These are phyloP conservation scores for Oplegnathus fasciatus DNA, from an alignment of 2,113 vertebrate genomes.

Conservation along the genomic window DNA sequence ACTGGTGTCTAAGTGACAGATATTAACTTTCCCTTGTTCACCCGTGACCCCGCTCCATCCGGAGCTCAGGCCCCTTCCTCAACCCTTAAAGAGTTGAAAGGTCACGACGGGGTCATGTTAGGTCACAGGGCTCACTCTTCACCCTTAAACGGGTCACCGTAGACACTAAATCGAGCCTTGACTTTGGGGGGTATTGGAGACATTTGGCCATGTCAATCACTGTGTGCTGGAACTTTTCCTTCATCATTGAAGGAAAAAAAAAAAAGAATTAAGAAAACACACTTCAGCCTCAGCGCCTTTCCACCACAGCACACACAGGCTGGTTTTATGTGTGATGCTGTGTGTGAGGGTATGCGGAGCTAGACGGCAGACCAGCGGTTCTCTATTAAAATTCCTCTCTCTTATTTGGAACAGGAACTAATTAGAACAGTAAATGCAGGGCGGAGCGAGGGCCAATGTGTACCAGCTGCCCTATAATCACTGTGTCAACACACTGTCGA, in stretches of 20 bases:
- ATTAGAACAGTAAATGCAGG: conserved; percentile 84
- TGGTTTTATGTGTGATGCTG: conserved; percentile 37
- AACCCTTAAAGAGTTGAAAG: conserved; percentile 66
- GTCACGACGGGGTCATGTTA: conserved; percentile 70
- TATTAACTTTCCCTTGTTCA: conserved; percentile 77
- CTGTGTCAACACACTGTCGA: conserved; percentile 81
- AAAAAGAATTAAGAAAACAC: conserved; percentile 38
- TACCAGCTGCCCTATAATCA: conserved; percentile 83
- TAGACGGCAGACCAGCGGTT: conserved; percentile 72
- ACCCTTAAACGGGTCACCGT: conserved; percentile 47
- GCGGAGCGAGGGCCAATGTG: conserved; percentile 78
- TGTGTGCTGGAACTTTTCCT: conserved; percentile 11
- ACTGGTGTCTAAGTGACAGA: conserved; percentile 68
- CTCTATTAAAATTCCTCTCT: conserved; percentile 83
- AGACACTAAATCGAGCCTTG: conserved; percentile 57
- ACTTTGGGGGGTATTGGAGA: conserved; percentile 33
- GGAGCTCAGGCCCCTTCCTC: conserved; percentile 40
- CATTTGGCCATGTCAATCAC: conserved; percentile 71
- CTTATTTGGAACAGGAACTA: conserved; percentile 84
- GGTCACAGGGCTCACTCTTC: conserved; percentile 66
- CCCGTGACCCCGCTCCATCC: conserved; percentile 65
- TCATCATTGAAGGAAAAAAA: conserved; percentile 23
- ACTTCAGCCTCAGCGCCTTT: conserved; percentile 6
- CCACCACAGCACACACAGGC: conserved; percentile 31
- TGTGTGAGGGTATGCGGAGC: conserved; percentile 58